Evolutionary conservation across 2,113 vertebrate species (phyloP).

Genomic region (Nycticorax nycticorax): DNA sequence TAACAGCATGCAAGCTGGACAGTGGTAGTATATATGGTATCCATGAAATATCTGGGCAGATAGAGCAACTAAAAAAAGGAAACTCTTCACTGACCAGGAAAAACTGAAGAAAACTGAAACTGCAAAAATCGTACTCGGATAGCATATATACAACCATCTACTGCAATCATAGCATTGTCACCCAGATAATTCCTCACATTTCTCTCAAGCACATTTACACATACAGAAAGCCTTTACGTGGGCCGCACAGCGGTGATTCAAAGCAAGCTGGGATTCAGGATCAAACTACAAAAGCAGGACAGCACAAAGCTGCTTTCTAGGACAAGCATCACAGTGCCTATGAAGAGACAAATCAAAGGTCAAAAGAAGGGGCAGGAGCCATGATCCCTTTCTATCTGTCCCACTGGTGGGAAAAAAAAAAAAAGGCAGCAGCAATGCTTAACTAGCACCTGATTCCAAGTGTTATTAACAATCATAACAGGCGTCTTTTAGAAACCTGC

Average conservation of each 20-base stretch:
- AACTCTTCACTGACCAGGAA: background rate
- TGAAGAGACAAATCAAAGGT: background rate
- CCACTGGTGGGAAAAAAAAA: too few species aligned
- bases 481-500: fast-evolving
- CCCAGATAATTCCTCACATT: background rate
- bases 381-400: too few species aligned
- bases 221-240: background rate
- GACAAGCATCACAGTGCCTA: background rate
- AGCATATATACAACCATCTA: fast-evolving
- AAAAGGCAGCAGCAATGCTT: background rate
- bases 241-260: fast-evolving
- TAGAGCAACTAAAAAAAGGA: background rate
- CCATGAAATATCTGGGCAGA: background rate
- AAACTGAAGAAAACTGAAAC: background rate
- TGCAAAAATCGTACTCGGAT: background rate
- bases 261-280: background rate
- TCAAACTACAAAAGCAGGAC: background rate
- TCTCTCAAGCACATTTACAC: background rate
- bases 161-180: background rate
- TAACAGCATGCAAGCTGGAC: background rate
- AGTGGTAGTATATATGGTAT: fast-evolving
- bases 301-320: background rate
- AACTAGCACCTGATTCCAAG: background rate
- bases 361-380: background rate
- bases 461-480: fast-evolving